These are phyloP conservation scores for Pseudochirops corinnae DNA, from an alignment of 2,797 vertebrate species.

Conservation along the genomic window DNA sequence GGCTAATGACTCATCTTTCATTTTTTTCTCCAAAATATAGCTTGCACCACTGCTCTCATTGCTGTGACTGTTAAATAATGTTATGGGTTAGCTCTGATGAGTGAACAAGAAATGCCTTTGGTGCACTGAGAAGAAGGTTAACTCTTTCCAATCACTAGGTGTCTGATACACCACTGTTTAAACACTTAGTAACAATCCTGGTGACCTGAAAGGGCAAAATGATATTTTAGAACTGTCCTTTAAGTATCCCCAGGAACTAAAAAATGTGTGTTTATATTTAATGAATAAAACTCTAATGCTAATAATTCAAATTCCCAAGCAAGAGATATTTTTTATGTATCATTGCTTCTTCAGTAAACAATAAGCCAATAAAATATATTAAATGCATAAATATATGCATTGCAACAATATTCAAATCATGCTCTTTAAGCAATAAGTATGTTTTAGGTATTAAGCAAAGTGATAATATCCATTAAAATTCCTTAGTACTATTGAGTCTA, in stretches of 20 bases:
- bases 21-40: slow-evolving; percentile 40
- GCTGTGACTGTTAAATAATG: slow-evolving; percentile 14
- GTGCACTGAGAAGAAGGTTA: not conserved
- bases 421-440: not conserved
- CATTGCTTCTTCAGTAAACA: not conserved
- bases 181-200: not conserved
- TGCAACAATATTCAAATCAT: not conserved
- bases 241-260: not conserved
- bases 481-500: too few species aligned
- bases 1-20: slow-evolving; percentile 39
- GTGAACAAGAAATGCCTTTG: not conserved
- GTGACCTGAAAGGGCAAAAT: not conserved
- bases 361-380: not conserved
- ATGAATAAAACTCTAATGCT: not conserved
- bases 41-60: slow-evolving; percentile 20
- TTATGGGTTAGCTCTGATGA: not conserved
- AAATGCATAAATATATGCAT: not conserved
- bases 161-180: not conserved
- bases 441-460: too few species aligned
- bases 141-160: not conserved
- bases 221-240: not conserved
- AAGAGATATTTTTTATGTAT: not conserved
- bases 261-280: not conserved
- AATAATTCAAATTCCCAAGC: not conserved
- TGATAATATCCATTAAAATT: not conserved